Percentiles rank a stretch among this genome's conserved stretches.
These are phyloP conservation scores for Dioctria linearis DNA, from an alignment of 2,888 invertebrate genomes.

Conservation along the genomic window DNA sequence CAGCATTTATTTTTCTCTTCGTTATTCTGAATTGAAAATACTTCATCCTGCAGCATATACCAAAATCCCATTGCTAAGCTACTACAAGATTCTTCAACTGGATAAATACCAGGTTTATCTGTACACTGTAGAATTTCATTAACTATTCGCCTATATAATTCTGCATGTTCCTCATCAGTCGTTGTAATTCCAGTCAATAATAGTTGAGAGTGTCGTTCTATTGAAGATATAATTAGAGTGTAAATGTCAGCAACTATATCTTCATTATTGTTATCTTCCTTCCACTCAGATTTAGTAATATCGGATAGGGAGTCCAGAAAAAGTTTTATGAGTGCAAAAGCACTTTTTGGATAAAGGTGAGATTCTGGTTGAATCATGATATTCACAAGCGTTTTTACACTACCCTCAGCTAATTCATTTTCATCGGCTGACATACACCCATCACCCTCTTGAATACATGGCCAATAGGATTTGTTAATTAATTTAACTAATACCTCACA, in stretches of 20 bases:
- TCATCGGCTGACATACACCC: constrained; percentile 73
- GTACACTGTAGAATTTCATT: constrained; percentile 85
- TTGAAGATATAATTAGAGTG: constrained; percentile 79
- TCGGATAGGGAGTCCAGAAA: constrained; percentile 74
- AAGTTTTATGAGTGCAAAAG: constrained; percentile 75
- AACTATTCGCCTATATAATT: constrained; percentile 76
- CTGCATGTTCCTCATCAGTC: constrained; percentile 70
- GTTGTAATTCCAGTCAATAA: constrained; percentile 69
- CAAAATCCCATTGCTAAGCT: constrained; percentile 91
- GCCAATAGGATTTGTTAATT: constrained; percentile 71
- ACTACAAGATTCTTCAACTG: constrained; percentile 89
- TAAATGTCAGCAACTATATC: constrained; percentile 80
- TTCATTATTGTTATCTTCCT: constrained; percentile 70
- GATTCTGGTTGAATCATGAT: constrained; percentile 75
- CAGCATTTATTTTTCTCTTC: constrained; percentile 67
- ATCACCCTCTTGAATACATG: constrained; percentile 69
- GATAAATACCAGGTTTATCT: constrained; percentile 85
- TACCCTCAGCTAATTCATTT: constrained; percentile 75
- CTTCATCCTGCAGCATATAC: constrained; percentile 84
- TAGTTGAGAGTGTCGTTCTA: constrained; percentile 79
- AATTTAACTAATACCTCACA: constrained; percentile 69
- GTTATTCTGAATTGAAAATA: constrained; percentile 66
- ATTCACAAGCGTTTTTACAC: constrained; percentile 76
- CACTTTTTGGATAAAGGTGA: constrained; percentile 74
- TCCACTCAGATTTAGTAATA: constrained; percentile 73